phyloP scores from a whole-genome alignment of 2,113 vertebrate genomes.

The Phalacrocorax aristotelis region DNA sequence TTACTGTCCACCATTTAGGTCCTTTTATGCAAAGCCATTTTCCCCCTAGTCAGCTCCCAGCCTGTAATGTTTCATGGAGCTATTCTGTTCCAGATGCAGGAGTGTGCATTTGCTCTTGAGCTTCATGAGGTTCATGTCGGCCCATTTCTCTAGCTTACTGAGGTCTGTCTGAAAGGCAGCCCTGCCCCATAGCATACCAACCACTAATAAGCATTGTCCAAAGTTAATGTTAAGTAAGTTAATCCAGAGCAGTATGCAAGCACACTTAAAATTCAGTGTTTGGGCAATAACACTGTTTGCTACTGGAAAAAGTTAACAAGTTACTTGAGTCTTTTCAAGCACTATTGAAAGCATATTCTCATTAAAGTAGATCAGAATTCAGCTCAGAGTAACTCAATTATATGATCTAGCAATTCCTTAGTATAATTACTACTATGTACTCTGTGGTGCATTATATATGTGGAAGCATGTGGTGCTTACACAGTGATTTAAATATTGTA shows the following conservation, averaged over 20 bases:
- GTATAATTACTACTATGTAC: neutral
- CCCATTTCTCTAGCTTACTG: neutral
- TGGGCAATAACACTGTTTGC: neutral
- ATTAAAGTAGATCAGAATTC: neutral
- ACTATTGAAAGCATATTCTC: neutral
- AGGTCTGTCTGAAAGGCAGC: neutral
- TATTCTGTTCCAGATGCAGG: neutral
- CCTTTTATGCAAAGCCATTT: neutral
- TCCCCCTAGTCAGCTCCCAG: neutral
- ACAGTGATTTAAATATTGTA: neutral
- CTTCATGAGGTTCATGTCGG: neutral
- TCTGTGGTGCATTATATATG: too few species aligned
- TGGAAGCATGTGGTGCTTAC: neutral
- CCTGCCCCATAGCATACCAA: neutral
- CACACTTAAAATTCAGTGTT: neutral
- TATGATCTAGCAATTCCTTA: neutral
- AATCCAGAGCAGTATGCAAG: neutral
- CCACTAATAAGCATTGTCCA: neutral
- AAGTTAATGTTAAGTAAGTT: neutral
- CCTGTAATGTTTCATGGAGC: neutral
- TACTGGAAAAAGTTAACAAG: neutral
- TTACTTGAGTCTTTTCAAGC: neutral
- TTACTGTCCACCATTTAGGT: neutral
- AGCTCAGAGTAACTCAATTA: neutral
- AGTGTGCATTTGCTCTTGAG: neutral